Base-by-base conservation (phyloP, 2,113 vertebrate species). In the Percina caprodes region DNA sequence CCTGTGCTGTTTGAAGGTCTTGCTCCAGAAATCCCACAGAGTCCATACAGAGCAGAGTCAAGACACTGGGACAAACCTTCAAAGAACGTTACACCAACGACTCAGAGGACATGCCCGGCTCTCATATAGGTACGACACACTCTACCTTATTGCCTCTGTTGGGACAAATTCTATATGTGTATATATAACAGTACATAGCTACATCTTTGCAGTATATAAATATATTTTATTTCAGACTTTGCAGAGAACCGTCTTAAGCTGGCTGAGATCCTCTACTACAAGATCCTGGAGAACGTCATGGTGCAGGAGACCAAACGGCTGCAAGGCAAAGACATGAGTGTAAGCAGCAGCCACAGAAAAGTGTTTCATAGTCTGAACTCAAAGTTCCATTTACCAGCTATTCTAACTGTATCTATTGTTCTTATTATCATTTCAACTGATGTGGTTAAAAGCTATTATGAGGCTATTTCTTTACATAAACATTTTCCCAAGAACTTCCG, bases 231-330 rank as follows among this genome's bases (percentile, higher is more conserved):
- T 49, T 12, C 89, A 99, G 98, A 99, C 91, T 99, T 99, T 94
- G 98, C 98, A 74, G 93, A 98, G 82, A 99, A 97, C 84, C 96
- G 98, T 58, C 86, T 98, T 90, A 98, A 97, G 84, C 94, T 99
- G 88, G 98, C 98, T 5, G 97, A 99, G 91, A 97, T 99, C 91
- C 94, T 99, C 6, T 99, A 99, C 92, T 99, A 97, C 91, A 99
- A 99, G 92, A 94, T 99, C 85, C 91, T 99, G 93, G 98, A 99
- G 91, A 97, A 96, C 51, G 90, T 99, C 87, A 94, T 99, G 93
- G 86, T 93, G 39, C 97, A 97, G 91, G 98, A 99, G 92, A 97
- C 92, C 67, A 96, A 95, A 82, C 94, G 97, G 58, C 95, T 97
- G 33, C 96, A 96, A 21, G 98, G 98, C 69, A 98, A 97, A 94